phyloP scores from a whole-genome alignment of 1,140 invertebrate genomes.

The Cyrtorhinus lividipennis region DNA sequence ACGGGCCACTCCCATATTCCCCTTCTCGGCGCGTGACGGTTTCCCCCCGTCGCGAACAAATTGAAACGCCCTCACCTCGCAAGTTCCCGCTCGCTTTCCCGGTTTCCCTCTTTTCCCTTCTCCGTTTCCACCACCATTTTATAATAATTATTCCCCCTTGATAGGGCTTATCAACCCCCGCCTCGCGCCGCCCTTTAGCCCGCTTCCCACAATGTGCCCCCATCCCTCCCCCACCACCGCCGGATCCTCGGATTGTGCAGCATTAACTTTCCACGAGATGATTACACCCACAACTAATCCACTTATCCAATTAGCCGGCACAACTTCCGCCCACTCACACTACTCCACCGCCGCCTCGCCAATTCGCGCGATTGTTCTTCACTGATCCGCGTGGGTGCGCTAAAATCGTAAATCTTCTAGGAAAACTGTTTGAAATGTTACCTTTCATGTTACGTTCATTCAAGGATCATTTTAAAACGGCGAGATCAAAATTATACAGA shows the following conservation, averaged over 20 bases:
- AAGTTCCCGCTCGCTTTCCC: too few species aligned
- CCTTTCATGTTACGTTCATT: too few species aligned
- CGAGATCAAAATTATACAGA: too few species aligned
- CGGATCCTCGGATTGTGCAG: not conserved
- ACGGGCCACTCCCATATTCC: slow-evolving; percentile 1
- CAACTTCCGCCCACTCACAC: too few species aligned
- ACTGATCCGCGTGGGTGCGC: too few species aligned
- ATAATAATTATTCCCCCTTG: slow-evolving; percentile 10
- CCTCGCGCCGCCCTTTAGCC: not conserved
- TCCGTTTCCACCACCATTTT: not conserved
- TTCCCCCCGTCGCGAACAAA: not conserved
- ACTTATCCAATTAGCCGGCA: slow-evolving; percentile 5
- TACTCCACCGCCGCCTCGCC: too few species aligned
- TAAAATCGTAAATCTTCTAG: too few species aligned
- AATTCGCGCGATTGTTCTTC: too few species aligned
- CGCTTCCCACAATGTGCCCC: not conserved
- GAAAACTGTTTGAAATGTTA: too few species aligned
- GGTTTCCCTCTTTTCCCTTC: not conserved
- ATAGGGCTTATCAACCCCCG: slow-evolving; percentile 1
- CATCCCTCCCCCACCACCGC: not conserved
- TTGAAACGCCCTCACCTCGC: not conserved
- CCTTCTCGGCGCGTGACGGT: not conserved
- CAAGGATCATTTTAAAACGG: too few species aligned
- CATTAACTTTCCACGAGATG: not conserved
- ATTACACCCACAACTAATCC: slow-evolving; percentile 8